phyloP scores from a whole-genome alignment of 2,113 vertebrate species.

The Tylochromis polylepis region DNA sequence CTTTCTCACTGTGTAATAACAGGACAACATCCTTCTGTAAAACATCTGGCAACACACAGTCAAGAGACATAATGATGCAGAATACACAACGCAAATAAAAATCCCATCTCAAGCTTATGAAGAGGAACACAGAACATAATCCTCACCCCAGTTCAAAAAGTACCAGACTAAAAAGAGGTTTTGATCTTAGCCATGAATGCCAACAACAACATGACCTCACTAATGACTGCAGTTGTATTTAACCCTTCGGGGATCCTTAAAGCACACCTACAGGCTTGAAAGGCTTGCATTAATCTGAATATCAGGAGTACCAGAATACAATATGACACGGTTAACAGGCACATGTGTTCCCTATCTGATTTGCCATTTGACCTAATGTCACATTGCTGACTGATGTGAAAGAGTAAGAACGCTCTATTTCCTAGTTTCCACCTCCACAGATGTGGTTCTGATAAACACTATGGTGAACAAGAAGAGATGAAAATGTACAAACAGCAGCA shows the following conservation, averaged over 20 bases:
- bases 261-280: background rate
- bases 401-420: conserved; percentile 6
- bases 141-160: background rate
- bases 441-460: conserved; percentile 7
- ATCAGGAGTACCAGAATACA: background rate
- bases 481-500: background rate
- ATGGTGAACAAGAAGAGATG: background rate
- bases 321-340: background rate
- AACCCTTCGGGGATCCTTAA: no score
- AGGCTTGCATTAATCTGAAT: background rate
- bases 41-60: background rate
- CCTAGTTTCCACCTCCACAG: background rate
- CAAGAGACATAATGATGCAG: background rate
- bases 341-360: conserved; percentile 46
- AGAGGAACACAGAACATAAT: background rate
- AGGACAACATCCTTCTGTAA: background rate
- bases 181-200: background rate
- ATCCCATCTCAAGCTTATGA: background rate
- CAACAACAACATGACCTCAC: background rate
- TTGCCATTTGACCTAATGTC: conserved; percentile 13
- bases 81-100: background rate
- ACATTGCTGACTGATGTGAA: background rate
- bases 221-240: background rate
- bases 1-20: background rate
- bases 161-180: background rate